Percentiles rank a stretch among this genome's conserved stretches.
phyloP scores from a whole-genome alignment of 2,113 vertebrate genomes.

The Drymodes brunneopygia region DNA sequence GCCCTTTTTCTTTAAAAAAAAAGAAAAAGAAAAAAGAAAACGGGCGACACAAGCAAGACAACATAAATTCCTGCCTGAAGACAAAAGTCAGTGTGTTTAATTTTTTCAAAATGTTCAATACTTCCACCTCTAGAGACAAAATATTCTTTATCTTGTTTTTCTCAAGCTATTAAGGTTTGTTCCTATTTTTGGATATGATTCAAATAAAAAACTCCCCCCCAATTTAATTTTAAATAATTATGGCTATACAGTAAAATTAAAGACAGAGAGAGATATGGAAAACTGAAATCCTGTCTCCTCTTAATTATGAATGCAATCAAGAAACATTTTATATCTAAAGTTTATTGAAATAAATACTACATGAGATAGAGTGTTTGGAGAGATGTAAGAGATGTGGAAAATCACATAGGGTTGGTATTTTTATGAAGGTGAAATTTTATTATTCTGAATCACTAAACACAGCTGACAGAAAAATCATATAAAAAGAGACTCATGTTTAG shows the following conservation, averaged over 20 bases:
- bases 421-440: background rate
- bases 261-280: background rate
- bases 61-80: background rate
- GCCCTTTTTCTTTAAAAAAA: too few species aligned
- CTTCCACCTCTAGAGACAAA: background rate
- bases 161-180: background rate
- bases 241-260: background rate
- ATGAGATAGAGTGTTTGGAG: background rate
- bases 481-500: background rate
- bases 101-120: background rate
- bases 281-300: background rate
- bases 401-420: background rate
- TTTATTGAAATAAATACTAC: background rate
- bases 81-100: background rate
- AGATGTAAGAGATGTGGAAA: background rate
- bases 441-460: background rate
- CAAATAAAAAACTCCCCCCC: accelerated
- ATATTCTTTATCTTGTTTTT: background rate
- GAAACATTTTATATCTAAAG: background rate
- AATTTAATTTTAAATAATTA: background rate
- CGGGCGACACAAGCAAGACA: too few species aligned
- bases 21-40: too few species aligned
- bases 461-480: background rate
- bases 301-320: background rate
- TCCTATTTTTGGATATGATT: background rate